Evolutionary conservation across 1,140 invertebrate species (phyloP).

Genomic region (Oscheius sp.): DNA sequence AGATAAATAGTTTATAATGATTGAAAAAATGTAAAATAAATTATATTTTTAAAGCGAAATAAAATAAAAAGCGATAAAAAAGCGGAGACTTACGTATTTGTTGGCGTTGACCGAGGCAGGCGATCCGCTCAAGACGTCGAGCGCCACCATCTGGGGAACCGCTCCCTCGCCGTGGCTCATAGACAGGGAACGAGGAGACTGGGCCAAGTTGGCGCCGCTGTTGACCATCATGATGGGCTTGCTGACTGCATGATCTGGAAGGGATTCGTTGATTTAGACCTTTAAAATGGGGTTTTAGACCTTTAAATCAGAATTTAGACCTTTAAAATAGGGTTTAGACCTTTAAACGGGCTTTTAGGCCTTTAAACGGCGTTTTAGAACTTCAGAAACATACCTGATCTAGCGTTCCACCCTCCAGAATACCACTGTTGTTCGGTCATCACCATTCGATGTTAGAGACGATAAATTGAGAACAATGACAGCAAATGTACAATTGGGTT

Average conservation of each 20-base stretch:
- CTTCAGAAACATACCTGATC: background rate
- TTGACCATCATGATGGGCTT: conserved; percentile 52
- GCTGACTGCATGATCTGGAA: conserved; percentile 56
- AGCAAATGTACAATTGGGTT: background rate
- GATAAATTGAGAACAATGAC: background rate
- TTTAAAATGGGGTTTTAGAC: background rate
- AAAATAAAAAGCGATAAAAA: background rate
- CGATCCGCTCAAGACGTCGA: conserved; percentile 43
- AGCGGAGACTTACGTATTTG: conserved; percentile 42
- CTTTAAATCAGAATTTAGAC: background rate
- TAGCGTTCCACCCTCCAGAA: background rate
- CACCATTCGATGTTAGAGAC: background rate
- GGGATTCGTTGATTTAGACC: background rate
- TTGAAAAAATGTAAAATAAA: conserved; percentile 24
- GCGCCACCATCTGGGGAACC: conserved; percentile 53
- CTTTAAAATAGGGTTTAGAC: background rate
- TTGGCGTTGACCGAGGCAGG: conserved; percentile 48
- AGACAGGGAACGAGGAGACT: conserved; percentile 17
- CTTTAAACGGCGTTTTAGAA: background rate
- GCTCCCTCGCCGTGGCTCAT: conserved; percentile 16
- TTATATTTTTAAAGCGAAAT: background rate
- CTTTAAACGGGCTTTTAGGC: background rate
- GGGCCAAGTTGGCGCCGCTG: background rate
- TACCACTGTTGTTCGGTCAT: background rate
- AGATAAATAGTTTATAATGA: background rate